Conservation (phyloP, 2,888 invertebrate genomes). For the Stenichneumon culpator region DNA sequence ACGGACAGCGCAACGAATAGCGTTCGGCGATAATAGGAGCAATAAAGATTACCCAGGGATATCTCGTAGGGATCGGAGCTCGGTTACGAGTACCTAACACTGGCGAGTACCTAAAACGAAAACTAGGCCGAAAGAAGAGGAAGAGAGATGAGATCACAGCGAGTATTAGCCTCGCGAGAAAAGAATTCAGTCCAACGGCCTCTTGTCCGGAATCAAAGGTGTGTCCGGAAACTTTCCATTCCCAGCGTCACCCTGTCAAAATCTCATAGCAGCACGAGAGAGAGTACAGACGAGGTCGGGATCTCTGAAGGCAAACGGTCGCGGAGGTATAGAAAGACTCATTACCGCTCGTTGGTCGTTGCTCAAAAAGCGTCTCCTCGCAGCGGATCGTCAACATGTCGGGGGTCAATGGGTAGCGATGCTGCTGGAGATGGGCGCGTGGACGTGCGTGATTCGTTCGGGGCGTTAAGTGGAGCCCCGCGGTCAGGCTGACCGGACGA, state of each 20-base stretch:
- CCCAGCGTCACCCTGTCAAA: constrained; percentile 41
- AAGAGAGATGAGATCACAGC: background rate
- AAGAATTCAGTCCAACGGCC: constrained; percentile 10
- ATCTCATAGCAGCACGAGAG: constrained; percentile 1
- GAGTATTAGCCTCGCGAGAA: constrained; percentile 11
- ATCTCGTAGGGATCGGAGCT: constrained; percentile 27
- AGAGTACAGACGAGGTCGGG: constrained; percentile 18
- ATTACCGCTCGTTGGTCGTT: constrained; percentile 29
- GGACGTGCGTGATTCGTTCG: constrained; percentile 55
- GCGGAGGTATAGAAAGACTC: constrained; percentile 13
- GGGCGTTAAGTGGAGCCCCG: constrained; percentile 52
- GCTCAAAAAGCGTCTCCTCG: constrained; percentile 35
- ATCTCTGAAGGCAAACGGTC: constrained; percentile 29
- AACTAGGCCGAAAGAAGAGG: constrained; percentile 1
- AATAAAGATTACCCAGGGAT: constrained; percentile 48
- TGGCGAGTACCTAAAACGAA: too few relatives aligned
- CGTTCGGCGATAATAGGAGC: constrained; percentile 42
- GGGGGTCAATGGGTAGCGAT: constrained; percentile 49
- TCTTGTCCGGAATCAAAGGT: background rate
- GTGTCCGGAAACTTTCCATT: constrained; percentile 44
- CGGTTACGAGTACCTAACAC: background rate
- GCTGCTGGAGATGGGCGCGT: constrained; percentile 8
- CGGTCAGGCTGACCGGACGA: constrained; percentile 25
- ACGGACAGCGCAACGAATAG: constrained; percentile 29
- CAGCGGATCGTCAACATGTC: constrained; percentile 13